Evolutionary conservation across 2,888 invertebrate species (phyloP).

Genomic region (Protula sp.): DNA sequence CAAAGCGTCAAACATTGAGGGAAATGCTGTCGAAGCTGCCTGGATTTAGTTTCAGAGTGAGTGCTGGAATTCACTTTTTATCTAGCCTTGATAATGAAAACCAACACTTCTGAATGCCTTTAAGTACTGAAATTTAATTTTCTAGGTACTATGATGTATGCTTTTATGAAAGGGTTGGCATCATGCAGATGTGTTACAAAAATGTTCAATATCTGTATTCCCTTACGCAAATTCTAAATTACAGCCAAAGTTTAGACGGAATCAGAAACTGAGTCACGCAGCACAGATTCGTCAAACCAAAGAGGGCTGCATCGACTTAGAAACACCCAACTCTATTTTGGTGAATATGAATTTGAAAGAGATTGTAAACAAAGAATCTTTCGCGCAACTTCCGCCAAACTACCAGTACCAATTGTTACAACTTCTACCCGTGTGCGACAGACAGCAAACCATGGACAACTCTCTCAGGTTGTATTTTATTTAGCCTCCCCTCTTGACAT

Average conservation of each 20-base stretch:
- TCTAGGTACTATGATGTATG: no score
- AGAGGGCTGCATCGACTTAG: slow-evolving; percentile 89
- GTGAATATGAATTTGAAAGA: slow-evolving; percentile 79
- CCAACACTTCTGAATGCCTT: no score
- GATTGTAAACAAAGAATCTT: slow-evolving; percentile 83
- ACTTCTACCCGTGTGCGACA: slow-evolving; percentile 84
- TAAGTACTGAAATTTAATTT: no score
- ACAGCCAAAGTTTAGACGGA: slow-evolving; percentile 1
- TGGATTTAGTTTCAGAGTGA: slow-evolving; percentile 43
- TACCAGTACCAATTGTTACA: slow-evolving; percentile 91
- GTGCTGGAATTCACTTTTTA: no score
- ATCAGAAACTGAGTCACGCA: slow-evolving; percentile 60
- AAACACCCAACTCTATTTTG: slow-evolving; percentile 91
- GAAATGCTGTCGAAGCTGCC: slow-evolving; percentile 39
- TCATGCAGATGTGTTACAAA: no score
- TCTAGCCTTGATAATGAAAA: no score
- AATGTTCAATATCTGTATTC: no score
- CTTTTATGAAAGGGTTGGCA: no score
- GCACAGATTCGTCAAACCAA: slow-evolving; percentile 88
- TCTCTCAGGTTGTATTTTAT: slow-evolving; percentile 43
- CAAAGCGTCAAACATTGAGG: slow-evolving; percentile 28
- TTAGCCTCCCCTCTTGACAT: no score
- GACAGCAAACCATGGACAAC: slow-evolving; percentile 55
- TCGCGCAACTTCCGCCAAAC: slow-evolving; percentile 75
- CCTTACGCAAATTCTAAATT: no score